Percentiles rank a stretch among this genome's conserved stretches.
These are phyloP conservation scores for Halcyon senegalensis DNA, from an alignment of 2,113 vertebrate species.

Conservation along the genomic window DNA sequence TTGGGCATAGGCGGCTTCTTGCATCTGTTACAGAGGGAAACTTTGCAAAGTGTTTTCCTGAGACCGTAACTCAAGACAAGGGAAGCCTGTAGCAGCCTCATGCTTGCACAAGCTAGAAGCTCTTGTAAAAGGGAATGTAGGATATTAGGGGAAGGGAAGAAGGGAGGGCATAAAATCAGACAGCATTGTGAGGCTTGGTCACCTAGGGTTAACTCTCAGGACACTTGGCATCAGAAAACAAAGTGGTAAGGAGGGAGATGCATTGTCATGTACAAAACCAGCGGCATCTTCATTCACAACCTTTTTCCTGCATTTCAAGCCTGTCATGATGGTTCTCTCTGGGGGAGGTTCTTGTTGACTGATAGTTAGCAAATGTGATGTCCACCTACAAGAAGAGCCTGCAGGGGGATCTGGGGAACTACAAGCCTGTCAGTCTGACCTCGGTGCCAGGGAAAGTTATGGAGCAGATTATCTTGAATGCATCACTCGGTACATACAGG, in stretches of 20 bases:
- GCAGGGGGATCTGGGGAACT: neutral
- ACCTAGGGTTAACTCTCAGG: neutral
- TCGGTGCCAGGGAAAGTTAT: neutral
- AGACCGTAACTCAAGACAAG: neutral
- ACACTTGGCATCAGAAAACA: neutral
- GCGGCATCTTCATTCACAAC: neutral
- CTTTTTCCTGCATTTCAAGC: neutral
- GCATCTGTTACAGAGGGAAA: neutral
- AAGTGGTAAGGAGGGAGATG: neutral
- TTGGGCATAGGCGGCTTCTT: neutral
- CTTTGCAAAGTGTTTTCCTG: neutral
- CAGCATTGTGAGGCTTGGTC: neutral
- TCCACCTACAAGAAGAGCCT: neutral
- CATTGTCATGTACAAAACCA: neutral
- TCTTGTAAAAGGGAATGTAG: constrained; percentile 14
- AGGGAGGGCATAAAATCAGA: neutral
- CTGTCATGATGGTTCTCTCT: neutral
- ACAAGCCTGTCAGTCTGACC: neutral
- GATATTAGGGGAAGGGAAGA: neutral
- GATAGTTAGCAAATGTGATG: neutral
- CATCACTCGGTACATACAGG: neutral
- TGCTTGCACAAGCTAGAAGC: neutral
- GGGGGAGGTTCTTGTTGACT: neutral
- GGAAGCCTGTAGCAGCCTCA: neutral
- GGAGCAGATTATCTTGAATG: neutral